Evolutionary conservation across 2,113 vertebrate species (phyloP).

Genomic region (Planiliza haematocheilus): DNA sequence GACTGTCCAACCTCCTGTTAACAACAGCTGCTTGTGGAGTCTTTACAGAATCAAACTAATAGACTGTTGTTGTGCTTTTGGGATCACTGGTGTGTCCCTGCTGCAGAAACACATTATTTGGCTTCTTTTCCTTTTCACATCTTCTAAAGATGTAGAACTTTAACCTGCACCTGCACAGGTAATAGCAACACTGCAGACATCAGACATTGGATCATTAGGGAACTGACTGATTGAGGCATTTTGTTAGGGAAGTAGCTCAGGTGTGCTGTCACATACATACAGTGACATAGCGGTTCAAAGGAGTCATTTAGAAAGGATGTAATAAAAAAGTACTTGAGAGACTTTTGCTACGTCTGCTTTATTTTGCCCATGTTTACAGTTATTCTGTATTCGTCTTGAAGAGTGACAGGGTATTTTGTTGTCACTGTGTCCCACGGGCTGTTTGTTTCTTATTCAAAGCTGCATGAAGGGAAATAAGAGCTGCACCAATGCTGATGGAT

Average conservation of each 20-base stretch:
- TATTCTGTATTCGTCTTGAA: conserved; percentile 28
- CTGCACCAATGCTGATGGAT: conserved; percentile 52
- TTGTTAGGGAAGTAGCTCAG: too few species aligned
- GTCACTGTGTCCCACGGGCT: conserved; percentile 20
- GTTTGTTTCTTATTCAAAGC: conserved; percentile 41
- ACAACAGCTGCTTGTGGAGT: conserved; percentile 2
- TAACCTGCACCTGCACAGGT: not conserved
- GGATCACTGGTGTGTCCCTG: not conserved
- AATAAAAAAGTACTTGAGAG: not conserved
- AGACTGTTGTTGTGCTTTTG: not conserved
- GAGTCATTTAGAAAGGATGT: not conserved
- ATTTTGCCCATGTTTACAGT: conserved; percentile 24
- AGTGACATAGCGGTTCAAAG: not conserved
- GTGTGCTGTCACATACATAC: not conserved
- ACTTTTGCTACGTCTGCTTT: conserved; percentile 5
- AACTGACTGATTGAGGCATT: not conserved
- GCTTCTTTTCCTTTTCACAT: not conserved
- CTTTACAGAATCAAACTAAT: conserved; percentile 5
- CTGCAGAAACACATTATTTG: not conserved
- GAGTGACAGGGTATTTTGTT: conserved; percentile 40
- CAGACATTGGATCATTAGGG: too few species aligned
- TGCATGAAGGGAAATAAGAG: conserved; percentile 25
- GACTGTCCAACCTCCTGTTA: not conserved
- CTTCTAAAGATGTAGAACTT: not conserved
- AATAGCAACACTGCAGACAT: not conserved